Conservation (phyloP, 2,888 invertebrate species). For the Polyommatus icarus region DNA sequence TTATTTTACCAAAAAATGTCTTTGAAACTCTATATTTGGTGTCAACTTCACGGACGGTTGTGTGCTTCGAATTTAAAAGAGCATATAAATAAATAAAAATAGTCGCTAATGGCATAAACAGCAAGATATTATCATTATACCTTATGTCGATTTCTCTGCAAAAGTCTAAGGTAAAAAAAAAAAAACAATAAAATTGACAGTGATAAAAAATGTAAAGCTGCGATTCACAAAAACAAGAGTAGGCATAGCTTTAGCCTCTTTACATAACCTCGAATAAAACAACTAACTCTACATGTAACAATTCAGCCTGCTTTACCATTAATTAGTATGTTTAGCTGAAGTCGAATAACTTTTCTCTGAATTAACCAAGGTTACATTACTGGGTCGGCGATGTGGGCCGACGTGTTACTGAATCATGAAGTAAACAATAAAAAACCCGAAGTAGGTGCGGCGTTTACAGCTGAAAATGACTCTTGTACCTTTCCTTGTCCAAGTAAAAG, state of each 20-base stretch:
- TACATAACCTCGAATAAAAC: background rate
- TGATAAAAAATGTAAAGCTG: background rate
- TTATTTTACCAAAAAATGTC: slow-evolving; percentile 10
- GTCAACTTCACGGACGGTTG: background rate
- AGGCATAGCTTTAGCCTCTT: background rate
- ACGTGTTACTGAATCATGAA: slow-evolving; percentile 51
- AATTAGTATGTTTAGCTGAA: slow-evolving; percentile 38
- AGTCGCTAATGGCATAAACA: too few relatives aligned
- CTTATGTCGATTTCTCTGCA: too few relatives aligned
- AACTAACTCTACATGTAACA: background rate
- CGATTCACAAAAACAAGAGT: background rate
- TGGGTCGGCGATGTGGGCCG: slow-evolving; percentile 58
- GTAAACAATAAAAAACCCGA: slow-evolving; percentile 40
- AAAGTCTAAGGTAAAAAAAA: background rate
- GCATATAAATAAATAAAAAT: too few relatives aligned
- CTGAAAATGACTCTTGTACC: background rate
- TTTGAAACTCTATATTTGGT: slow-evolving; percentile 17
- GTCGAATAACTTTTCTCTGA: slow-evolving; percentile 51
- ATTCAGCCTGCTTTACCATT: background rate
- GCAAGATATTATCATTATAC: background rate
- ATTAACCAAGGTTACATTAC: slow-evolving; percentile 56
- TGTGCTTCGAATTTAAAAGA: background rate
- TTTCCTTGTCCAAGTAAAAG: background rate
- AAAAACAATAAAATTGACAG: background rate
- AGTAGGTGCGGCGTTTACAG: background rate